Percentiles rank a stretch among this genome's conserved stretches.
phyloP scores from a whole-genome alignment of 2,113 vertebrate species.

The Hemichromis elongatus region DNA sequence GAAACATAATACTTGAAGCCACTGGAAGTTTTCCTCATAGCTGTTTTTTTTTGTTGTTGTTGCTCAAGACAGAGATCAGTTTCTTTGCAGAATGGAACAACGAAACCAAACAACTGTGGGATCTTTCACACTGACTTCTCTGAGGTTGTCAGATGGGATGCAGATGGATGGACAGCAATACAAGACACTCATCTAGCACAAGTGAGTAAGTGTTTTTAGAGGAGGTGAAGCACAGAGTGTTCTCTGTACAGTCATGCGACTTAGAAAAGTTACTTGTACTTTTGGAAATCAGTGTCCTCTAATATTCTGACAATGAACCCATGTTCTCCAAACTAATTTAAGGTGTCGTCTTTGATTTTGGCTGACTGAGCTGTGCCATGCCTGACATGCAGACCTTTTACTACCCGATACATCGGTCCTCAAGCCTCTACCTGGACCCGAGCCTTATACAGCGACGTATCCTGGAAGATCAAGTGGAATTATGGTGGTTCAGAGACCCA shows the following conservation, averaged over 20 bases:
- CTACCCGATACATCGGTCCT: not conserved
- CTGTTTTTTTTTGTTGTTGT: not conserved
- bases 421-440: slow-evolving; percentile 24
- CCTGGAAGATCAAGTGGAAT: slow-evolving; percentile 87
- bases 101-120: not conserved
- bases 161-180: not conserved
- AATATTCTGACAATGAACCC: not conserved
- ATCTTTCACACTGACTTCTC: not conserved
- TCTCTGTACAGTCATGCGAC: not conserved
- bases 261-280: not conserved
- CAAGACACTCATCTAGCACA: not conserved
- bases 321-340: slow-evolving; percentile 29
- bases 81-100: not conserved
- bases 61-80: not conserved
- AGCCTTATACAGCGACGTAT: slow-evolving; percentile 68
- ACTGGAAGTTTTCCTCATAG: not conserved
- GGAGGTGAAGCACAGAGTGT: not conserved
- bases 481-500: slow-evolving; percentile 94
- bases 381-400: slow-evolving; percentile 72
- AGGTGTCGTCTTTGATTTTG: slow-evolving; percentile 8
- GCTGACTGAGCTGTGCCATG: slow-evolving; percentile 36
- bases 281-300: not conserved
- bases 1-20: not conserved
- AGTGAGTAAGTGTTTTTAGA: slow-evolving; percentile 13
- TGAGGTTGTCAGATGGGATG: not conserved